Evolutionary conservation across 2,888 invertebrate genomes (phyloP).

Genomic region (Drosophila aldrichi): DNA sequence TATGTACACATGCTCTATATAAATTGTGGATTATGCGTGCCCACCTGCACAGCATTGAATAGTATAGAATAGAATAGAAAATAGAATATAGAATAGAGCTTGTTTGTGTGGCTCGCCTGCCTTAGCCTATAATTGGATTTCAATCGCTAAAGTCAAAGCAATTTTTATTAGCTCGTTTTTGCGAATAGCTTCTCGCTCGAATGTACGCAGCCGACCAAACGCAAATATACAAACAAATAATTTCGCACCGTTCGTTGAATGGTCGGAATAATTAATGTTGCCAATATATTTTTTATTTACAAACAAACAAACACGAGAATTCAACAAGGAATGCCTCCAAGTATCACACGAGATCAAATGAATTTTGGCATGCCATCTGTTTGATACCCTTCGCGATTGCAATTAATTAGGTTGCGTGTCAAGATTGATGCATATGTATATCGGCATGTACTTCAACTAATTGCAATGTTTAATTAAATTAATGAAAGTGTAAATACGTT

Average conservation of each 20-base stretch:
- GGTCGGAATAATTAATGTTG: conserved; percentile 54
- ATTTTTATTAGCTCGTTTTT: conserved; percentile 67
- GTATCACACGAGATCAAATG: conserved; percentile 4
- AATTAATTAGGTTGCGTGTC: neutral
- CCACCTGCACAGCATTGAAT: conserved; percentile 21
- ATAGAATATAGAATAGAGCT: neutral
- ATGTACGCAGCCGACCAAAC: conserved; percentile 18
- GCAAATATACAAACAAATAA: conserved; percentile 24
- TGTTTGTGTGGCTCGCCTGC: neutral
- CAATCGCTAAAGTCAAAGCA: conserved; percentile 51
- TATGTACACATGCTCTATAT: conserved; percentile 7
- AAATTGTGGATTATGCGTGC: conserved; percentile 31
- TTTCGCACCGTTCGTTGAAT: conserved; percentile 3
- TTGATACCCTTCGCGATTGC: conserved; percentile 12
- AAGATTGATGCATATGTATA: neutral
- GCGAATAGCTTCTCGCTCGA: conserved; percentile 9
- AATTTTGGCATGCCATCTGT: conserved; percentile 6
- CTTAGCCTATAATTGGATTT: conserved; percentile 64
- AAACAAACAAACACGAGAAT: conserved; percentile 44
- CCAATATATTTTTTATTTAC: conserved; percentile 55
- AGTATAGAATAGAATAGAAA: conserved; percentile 12
- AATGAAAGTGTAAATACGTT: neutral
- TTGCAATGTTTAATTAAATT: neutral
- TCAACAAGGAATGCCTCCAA: conserved; percentile 10
- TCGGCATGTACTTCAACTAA: neutral